Percentiles rank a stretch among this genome's conserved stretches.
phyloP scores from a whole-genome alignment of 2,113 vertebrate species.

The Tiliqua scincoides region DNA sequence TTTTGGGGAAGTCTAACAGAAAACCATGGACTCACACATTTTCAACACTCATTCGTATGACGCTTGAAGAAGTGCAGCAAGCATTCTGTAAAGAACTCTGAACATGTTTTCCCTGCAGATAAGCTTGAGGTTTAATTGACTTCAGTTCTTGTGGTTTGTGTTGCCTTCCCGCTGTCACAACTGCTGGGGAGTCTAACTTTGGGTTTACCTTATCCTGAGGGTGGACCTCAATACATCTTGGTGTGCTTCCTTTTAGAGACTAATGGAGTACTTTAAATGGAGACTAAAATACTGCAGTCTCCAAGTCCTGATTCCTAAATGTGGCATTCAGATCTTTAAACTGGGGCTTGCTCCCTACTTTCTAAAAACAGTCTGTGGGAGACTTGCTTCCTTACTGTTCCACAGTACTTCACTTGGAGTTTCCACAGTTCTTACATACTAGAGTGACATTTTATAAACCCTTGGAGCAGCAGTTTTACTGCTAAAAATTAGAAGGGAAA shows the following conservation, averaged over 20 bases:
- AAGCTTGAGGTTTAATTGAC: conserved; percentile 53
- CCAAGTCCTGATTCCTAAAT: conserved; percentile 48
- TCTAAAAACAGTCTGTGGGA: conserved; percentile 24
- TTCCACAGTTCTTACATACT: conserved; percentile 50
- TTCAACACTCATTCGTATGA: conserved; percentile 72
- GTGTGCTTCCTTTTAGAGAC: conserved; percentile 43
- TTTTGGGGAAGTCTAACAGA: conserved; percentile 70
- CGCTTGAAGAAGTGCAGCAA: conserved; percentile 70
- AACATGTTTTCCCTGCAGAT: conserved; percentile 40
- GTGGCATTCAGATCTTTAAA: conserved; percentile 40
- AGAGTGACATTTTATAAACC: conserved; percentile 46
- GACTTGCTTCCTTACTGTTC: conserved; percentile 29
- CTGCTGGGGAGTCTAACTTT: conserved; percentile 27
- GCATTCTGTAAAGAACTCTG: conserved; percentile 55
- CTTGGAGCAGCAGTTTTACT: conserved; percentile 46
- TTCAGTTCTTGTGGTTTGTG: conserved; percentile 46
- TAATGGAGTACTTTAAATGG: conserved; percentile 40
- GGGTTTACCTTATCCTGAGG: conserved; percentile 27
- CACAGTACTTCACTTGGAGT: not conserved
- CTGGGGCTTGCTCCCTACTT: conserved; percentile 17
- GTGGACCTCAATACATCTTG: conserved; percentile 40
- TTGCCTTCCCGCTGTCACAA: conserved; percentile 12
- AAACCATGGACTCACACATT: conserved; percentile 74
- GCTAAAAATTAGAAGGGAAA: conserved; percentile 51
- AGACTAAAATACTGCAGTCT: conserved; percentile 54